Base-by-base conservation (phyloP, 2,888 invertebrate species). In the Thyatira batis region DNA sequence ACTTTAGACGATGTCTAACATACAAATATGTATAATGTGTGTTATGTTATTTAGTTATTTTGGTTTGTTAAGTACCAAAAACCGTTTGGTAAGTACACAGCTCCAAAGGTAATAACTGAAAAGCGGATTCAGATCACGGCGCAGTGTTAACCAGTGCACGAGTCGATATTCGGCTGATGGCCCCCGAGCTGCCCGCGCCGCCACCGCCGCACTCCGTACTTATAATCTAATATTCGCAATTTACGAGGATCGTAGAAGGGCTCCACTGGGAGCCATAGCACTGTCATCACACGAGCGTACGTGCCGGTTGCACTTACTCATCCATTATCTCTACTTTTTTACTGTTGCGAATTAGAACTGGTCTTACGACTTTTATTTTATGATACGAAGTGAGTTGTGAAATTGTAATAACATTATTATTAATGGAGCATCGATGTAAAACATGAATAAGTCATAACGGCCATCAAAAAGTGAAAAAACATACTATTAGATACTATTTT, bases 211-310 rank as follows among this genome's bases (percentile, higher is more conserved):
- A 85, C 81, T 82, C 84, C 85, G 87, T 85, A 89, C 89, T 91
- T 90, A 90, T 91, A 89, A 91, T 91, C 89, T 91, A 91, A 91
- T 91, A 91, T 90, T 89, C 87, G 87, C 89, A 91, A 91, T 91
- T 90, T 89, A 90, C 88, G 89, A 85, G 89, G 88, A 87, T 89
- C 89, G 84, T 84, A 78, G 80, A 76, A 83, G 80, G 76, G 82
- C 80, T 74, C 90, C 87, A 71, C 71, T 61, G 90, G 90, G 89
- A 87, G 79, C 81, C 78, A 77, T 89, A 84, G 81, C 75, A 79
- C 89, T 90, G 90, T 90, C 89, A 89, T 87, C 91, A 82, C 82
- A 78, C 76, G 75, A 61, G 69, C 81, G 80, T 85, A 85, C 87
- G 86, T 87, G 84, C 85, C 83, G 78, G 72, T 68, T 84, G 87